Evolutionary conservation across 2,113 vertebrate species (phyloP).

Genomic region (Nannospalax galili): DNA sequence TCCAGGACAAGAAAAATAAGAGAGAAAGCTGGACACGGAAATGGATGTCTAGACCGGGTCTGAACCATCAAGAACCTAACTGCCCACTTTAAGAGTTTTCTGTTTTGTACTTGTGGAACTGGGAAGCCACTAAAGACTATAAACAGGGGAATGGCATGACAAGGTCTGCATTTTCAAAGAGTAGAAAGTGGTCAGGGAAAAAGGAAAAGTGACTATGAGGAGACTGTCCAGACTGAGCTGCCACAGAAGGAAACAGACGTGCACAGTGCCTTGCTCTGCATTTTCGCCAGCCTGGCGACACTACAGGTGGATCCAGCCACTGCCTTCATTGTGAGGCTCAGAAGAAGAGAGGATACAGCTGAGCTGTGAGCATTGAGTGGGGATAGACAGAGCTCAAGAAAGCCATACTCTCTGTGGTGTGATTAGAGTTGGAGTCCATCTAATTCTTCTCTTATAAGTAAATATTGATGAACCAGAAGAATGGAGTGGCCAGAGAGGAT

Average conservation of each 20-base stretch:
- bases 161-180: background rate
- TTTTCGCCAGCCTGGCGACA: too few species aligned
- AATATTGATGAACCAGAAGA: background rate
- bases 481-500: background rate
- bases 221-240: background rate
- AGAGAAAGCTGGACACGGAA: background rate
- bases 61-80: background rate
- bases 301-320: too few species aligned
- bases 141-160: background rate
- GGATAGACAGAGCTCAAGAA: background rate
- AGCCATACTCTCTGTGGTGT: background rate
- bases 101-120: background rate
- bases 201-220: background rate
- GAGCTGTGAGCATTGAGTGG: background rate
- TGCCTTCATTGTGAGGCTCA: background rate
- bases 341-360: fast-evolving
- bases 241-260: background rate
- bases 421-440: background rate
- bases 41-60: background rate
- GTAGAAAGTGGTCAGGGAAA: background rate
- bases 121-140: background rate
- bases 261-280: background rate
- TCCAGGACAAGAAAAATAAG: background rate
- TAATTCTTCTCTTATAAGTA: background rate
- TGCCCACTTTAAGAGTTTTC: background rate